Conservation (phyloP, 2,113 vertebrate species). For the Todiramphus saurophagus region DNA sequence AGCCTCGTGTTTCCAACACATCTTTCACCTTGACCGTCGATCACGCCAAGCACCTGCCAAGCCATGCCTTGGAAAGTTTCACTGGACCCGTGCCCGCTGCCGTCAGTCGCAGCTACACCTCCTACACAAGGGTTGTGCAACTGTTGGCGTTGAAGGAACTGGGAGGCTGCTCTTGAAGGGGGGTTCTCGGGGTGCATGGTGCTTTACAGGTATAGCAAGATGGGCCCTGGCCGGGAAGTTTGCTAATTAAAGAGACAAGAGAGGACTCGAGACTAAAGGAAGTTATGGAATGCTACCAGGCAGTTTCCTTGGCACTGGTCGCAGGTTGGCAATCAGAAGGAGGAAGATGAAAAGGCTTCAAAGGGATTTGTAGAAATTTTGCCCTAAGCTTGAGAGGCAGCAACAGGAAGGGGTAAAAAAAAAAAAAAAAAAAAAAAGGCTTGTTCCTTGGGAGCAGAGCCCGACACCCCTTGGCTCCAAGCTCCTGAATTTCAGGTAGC, state of each 20-base stretch:
- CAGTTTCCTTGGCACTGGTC: not conserved
- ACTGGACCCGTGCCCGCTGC: not conserved
- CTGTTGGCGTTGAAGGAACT: fast-evolving
- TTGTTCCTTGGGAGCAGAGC: no score
- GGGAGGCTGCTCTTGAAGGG: not conserved
- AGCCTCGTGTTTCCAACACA: not conserved
- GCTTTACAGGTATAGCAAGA: not conserved
- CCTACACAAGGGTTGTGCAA: not conserved
- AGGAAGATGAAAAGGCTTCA: not conserved
- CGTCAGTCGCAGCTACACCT: not conserved
- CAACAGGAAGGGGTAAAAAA: not conserved
- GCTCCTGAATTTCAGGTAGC: no score
- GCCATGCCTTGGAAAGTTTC: not conserved
- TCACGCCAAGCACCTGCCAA: not conserved
- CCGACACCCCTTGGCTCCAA: no score
- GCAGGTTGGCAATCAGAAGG: not conserved
- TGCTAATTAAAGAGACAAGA: not conserved
- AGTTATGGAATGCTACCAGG: not conserved
- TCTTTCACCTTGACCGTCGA: not conserved
- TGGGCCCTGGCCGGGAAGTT: fast-evolving
- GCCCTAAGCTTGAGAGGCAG: not conserved
- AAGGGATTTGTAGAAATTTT: not conserved
- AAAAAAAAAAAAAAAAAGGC: not conserved
- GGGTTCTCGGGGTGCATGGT: fast-evolving
- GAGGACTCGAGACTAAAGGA: not conserved